Base-by-base conservation (phyloP, 2,113 vertebrate genomes). In the Antechinus stuartii region DNA sequence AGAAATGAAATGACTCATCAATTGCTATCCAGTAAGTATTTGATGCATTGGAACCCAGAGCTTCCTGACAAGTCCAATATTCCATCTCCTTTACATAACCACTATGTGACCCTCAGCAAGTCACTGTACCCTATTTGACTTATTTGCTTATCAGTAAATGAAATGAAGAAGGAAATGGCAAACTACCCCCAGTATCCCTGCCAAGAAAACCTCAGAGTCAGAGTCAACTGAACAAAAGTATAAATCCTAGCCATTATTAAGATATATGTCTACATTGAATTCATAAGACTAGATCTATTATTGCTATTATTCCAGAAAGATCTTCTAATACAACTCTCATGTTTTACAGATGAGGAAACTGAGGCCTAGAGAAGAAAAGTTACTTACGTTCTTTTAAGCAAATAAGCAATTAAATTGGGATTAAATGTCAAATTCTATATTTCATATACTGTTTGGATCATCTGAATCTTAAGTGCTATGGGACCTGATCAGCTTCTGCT, bases 1-100 rank as follows among this genome's bases (percentile, higher is more conserved):
- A 90, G 54, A 42, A 8, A 52, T 35, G 23, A 42, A 8, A 52
- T 27, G n/a, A 50, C 4, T 9, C 0, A 19, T 11, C 0, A 0
- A 57, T 35, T 1, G 24, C 47, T 26, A 57, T 46, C 46, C 5
- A 90, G 35, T 47, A 92, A 30, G 5, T 0, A 8, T 3, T 10
- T 25, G 42, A 8, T 30, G 6, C 1, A 95, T 27, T 93, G 4
- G 0, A 61, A 8, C 16, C 25, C 22, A 46, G 42, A 1, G 1
- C 35, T 42, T 22, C 35, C 14, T 42, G 68, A 84, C 16, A 42
- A 35, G 30, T 68, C 27, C 27, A 68, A 2, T 12, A 61, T 61
- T 61, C 56, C 57, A n/a, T 76, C 14, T 42, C 19, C 35, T 30
- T 90, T 42, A 25, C 0, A 12, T 61, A 57, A 1, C 27, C 9